Evolutionary conservation across 2,888 invertebrate species (phyloP).

Genomic region (Dynastes tityus): DNA sequence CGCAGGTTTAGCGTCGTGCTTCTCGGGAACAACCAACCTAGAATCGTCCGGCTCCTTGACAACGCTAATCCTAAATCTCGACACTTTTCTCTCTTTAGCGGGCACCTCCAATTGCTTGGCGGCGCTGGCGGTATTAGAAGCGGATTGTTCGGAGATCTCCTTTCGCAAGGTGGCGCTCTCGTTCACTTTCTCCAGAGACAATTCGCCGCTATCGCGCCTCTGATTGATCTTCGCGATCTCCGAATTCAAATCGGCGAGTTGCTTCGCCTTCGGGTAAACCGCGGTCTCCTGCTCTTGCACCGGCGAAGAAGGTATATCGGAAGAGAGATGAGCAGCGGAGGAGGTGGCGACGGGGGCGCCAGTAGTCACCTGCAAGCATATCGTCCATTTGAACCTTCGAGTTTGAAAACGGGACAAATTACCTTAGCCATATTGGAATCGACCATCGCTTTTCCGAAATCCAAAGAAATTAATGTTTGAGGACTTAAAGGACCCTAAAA

Average conservation of each 20-base stretch:
- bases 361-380: constrained; percentile 58
- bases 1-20: constrained; percentile 27
- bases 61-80: constrained; percentile 73
- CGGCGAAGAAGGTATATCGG: constrained; percentile 44
- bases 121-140: neutral
- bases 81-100: constrained; percentile 66
- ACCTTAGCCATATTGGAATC: constrained; percentile 43
- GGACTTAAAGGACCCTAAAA: constrained; percentile 75
- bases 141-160: constrained; percentile 32
- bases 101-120: constrained; percentile 33
- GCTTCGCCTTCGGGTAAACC: constrained; percentile 53
- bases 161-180: constrained; percentile 24
- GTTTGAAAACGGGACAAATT: constrained; percentile 8
- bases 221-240: constrained; percentile 77
- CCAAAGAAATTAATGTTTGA: constrained; percentile 71
- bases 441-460: constrained; percentile 59
- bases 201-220: constrained; percentile 64
- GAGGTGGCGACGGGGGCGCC: constrained; percentile 64
- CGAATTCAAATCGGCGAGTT: constrained; percentile 74
- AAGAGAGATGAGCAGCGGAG: constrained; percentile 63
- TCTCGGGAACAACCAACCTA: constrained; percentile 59
- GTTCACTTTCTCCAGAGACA: constrained; percentile 50
- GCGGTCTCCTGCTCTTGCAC: constrained; percentile 45
- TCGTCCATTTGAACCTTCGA: constrained; percentile 10
- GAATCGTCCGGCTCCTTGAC: constrained; percentile 70